Conservation (phyloP, 2,888 invertebrate species). For the Elgonia sp. region DNA sequence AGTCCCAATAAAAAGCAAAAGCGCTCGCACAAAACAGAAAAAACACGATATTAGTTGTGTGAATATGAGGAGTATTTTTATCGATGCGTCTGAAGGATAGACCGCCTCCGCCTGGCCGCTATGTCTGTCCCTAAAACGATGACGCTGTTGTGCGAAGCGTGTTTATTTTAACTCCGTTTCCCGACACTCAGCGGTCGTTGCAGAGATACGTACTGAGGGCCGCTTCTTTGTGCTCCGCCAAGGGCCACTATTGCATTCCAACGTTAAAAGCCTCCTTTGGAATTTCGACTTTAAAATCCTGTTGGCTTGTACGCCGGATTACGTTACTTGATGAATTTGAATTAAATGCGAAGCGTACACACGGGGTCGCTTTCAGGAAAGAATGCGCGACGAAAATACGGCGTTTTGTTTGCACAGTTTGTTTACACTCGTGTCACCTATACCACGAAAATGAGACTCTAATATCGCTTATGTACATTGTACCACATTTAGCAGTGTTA, state of each 20-base stretch:
- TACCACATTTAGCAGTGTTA: too few species aligned
- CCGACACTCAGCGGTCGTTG: constrained; percentile 19
- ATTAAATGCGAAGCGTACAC: constrained; percentile 20
- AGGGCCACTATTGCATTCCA: constrained; percentile 53
- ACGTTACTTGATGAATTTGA: constrained; percentile 49
- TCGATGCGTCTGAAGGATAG: constrained; percentile 63
- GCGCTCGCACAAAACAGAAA: constrained; percentile 11
- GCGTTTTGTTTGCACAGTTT: constrained; percentile 15
- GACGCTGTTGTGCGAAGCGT: constrained; percentile 51
- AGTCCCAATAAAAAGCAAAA: constrained; percentile 11
- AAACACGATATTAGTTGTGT: constrained; percentile 41
- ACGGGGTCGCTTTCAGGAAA: neutral
- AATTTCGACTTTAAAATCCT: constrained; percentile 50
- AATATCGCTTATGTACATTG: too few species aligned
- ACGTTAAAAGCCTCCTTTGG: constrained; percentile 53
- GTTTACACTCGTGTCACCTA: neutral
- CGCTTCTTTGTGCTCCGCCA: constrained; percentile 45
- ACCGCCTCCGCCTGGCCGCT: constrained; percentile 36
- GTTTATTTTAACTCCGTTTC: constrained; percentile 65
- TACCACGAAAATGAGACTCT: neutral
- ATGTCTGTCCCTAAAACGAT: constrained; percentile 57
- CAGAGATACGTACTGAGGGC: constrained; percentile 48
- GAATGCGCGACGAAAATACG: constrained; percentile 5
- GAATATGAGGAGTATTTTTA: constrained; percentile 62
- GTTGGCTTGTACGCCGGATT: constrained; percentile 36